Conservation (phyloP, 2,797 vertebrate genomes). For the Poecilia velifera region DNA sequence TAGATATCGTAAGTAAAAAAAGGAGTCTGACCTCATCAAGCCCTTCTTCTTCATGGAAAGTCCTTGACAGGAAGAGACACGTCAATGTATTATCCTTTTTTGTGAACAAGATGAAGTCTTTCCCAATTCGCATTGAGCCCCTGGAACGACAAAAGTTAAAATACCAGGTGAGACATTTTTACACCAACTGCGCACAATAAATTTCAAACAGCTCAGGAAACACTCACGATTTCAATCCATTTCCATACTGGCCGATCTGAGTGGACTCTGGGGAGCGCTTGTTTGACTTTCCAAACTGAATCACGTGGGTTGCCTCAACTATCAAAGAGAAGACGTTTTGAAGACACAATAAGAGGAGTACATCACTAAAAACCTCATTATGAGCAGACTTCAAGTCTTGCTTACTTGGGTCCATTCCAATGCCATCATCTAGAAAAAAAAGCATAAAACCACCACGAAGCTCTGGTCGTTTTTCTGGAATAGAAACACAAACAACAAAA, state of each 20-base stretch:
- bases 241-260: conserved; percentile 98
- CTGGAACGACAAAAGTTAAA: conserved; percentile 71
- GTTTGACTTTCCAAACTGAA: conserved; percentile 98
- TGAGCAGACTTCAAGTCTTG: conserved; percentile 30
- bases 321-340: conserved; percentile 30
- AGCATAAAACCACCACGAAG: conserved; percentile 94
- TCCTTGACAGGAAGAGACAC: conserved; percentile 95
- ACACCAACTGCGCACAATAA: not conserved
- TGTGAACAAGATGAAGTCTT: conserved; percentile 98
- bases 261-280: conserved; percentile 95
- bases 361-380: not conserved
- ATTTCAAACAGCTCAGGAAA: not conserved
- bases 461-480: conserved; percentile 87
- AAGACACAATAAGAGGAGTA: not conserved
- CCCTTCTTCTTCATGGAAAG: conserved; percentile 98
- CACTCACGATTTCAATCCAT: conserved; percentile 97
- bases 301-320: conserved; percentile 98
- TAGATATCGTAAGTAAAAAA: not conserved
- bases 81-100: conserved; percentile 92
- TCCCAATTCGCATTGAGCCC: conserved; percentile 98
- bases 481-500: conserved; percentile 22
- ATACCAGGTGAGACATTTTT: not conserved
- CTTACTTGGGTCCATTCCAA: conserved; percentile 97
- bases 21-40: conserved; percentile 90
- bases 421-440: conserved; percentile 97